A percentile compares a stretch with the other conserved stretches of the same genome.
These are phyloP conservation scores for Priocnemis perturbator DNA, from an alignment of 2,888 invertebrate species.

Conservation along the genomic window DNA sequence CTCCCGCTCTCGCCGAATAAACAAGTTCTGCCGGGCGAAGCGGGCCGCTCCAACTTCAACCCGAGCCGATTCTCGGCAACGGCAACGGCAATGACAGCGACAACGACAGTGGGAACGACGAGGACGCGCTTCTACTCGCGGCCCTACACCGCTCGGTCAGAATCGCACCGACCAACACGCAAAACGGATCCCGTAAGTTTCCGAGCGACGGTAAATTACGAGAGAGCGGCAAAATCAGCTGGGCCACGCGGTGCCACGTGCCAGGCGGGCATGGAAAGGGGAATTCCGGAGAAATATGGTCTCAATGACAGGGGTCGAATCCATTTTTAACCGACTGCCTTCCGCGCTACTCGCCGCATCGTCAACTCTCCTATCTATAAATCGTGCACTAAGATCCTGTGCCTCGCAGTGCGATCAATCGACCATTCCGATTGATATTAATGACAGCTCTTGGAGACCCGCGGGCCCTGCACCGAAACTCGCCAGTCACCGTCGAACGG, in stretches of 20 bases:
- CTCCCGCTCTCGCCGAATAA: constrained; percentile 17
- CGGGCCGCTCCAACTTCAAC: no score
- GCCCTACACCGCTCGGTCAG: no score
- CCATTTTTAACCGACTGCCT: constrained; percentile 54
- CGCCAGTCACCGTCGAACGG: no score
- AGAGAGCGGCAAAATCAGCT: constrained; percentile 47
- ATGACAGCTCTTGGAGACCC: constrained; percentile 54
- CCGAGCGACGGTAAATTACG: constrained; percentile 18
- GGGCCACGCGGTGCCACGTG: constrained; percentile 60
- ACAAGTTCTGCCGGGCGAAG: neutral
- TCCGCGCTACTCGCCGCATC: constrained; percentile 21
- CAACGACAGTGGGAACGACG: no score
- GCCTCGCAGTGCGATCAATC: constrained; percentile 44
- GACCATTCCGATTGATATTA: constrained; percentile 57
- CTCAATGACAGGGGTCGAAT: constrained; percentile 64
- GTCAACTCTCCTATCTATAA: constrained; percentile 57
- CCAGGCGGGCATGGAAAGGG: constrained; percentile 46
- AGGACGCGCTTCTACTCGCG: no score
- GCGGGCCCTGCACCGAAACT: constrained; percentile 12
- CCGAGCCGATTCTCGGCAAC: no score
- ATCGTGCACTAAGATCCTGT: constrained; percentile 50
- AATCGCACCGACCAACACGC: no score
- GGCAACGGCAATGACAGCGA: no score
- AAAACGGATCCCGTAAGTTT: constrained; percentile 27
- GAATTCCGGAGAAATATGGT: constrained; percentile 60